Evolutionary conservation across 2,797 vertebrate genomes (phyloP), one percentile per base, ranked within the genome.

Genomic region (Discoglossus pictus): DNA sequence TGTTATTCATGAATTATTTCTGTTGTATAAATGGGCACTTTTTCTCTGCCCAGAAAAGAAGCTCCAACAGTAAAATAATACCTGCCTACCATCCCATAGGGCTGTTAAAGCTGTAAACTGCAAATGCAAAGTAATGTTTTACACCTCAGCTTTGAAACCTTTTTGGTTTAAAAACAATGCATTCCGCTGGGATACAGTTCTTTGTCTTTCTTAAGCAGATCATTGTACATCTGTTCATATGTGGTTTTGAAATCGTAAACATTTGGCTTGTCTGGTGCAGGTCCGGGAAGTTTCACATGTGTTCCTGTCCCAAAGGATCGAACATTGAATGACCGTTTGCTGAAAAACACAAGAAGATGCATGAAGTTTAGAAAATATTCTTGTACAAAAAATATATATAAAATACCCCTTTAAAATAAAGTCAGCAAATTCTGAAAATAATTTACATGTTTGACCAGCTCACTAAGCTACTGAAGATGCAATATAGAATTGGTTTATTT

Each of bases 171-270:
- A 79, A 74, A 27, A 71, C 75, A 76, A 81, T 83, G 79, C 76
- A 54, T 68, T 82, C 81, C 77, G 65, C 71, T 66, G 93, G 97
- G 97, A 99, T 99, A 98, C 97, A 99, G 95, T 92, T 99, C 97
- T 92, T 97, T 99, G 93, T 99, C 97, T 90, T 98, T 98, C 90
- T 93, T 96, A 88, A 98, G 94, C 79, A 99, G 92, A 83, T 99
- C 97, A 92, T 90, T 97, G 94, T 98, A 98, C 97, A 99, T 99
- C 95, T 98, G 95, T 88, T 97, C 94, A 84, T 99, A 99, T 79
- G 96, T 95, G 31, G 96, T 99, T 94, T 97, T 99, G 95, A 99
- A 99, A 91, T 99, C 97, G 58, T 97, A 99, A 82, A 98, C 95
- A 85, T 98, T 98, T 25, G 97, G 97, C 86, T 98, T 99, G 92